Conservation (phyloP, 2,113 vertebrate genomes). For the Nasalis larvatus region DNA sequence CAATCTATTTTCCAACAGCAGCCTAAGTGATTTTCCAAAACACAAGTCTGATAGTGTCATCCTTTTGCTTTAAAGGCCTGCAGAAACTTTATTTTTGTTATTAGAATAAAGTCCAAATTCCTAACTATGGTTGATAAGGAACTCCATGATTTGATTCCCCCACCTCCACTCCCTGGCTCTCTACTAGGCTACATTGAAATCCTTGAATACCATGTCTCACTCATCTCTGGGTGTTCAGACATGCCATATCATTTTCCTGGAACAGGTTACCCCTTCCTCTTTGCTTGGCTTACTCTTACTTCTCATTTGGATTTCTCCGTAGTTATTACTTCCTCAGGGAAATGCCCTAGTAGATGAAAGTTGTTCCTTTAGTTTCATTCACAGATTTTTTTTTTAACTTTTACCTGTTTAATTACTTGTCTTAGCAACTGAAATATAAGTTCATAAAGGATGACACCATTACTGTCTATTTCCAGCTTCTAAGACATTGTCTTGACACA, state of each 20-base stretch:
- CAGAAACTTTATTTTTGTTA: neutral
- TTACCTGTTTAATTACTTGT: neutral
- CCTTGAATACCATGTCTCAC: neutral
- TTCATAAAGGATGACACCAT: neutral
- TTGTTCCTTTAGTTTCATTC: neutral
- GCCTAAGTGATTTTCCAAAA: neutral
- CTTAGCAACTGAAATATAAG: neutral
- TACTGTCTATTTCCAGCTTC: neutral
- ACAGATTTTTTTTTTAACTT: neutral
- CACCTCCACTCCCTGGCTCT: neutral
- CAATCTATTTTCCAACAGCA: neutral
- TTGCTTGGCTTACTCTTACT: neutral
- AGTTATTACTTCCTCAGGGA: neutral
- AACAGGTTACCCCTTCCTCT: neutral
- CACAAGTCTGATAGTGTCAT: neutral
- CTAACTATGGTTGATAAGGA: neutral
- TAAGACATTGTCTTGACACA: neutral
- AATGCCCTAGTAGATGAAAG: neutral
- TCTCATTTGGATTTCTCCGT: constrained; percentile 28
- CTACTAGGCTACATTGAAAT: neutral
- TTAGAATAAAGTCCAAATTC: neutral
- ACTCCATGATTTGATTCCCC: neutral
- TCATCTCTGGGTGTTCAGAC: neutral
- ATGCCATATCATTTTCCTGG: neutral
- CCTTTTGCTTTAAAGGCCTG: neutral